phyloP scores from a whole-genome alignment of 2,797 vertebrate species.

The Gallirallus australis region DNA sequence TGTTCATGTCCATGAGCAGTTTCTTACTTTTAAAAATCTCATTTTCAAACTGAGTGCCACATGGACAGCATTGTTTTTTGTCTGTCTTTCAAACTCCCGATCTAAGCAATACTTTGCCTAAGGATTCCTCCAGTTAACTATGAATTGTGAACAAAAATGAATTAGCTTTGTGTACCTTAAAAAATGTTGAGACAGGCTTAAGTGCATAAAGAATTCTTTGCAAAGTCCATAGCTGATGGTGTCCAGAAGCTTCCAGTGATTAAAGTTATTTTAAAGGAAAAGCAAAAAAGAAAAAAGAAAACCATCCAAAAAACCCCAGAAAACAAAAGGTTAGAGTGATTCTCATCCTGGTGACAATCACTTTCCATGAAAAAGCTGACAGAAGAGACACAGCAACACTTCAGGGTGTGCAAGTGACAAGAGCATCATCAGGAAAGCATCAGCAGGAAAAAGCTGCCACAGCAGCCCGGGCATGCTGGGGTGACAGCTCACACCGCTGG shows the following conservation, averaged over 20 bases:
- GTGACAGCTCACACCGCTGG: background rate
- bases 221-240: background rate
- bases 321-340: background rate
- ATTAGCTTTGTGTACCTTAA: background rate
- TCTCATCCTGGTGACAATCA: background rate
- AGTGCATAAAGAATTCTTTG: background rate
- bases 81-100: background rate
- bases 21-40: background rate
- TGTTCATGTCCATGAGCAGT: background rate
- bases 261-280: background rate
- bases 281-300: background rate
- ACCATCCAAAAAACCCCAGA: too few relatives aligned
- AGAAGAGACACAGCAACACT: background rate
- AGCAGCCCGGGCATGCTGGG: fast-evolving
- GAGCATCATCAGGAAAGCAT: background rate
- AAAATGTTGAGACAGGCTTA: background rate
- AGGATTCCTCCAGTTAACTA: background rate
- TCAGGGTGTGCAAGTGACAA: background rate
- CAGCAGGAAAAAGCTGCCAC: fast-evolving
- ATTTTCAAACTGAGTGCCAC: background rate
- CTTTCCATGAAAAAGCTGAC: background rate
- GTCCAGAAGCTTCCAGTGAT: background rate
- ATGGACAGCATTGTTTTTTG: background rate
- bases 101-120: background rate
- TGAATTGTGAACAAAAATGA: background rate